These are phyloP conservation scores for Mimachlamys varia DNA, from an alignment of 2,888 invertebrate genomes.

Conservation along the genomic window DNA sequence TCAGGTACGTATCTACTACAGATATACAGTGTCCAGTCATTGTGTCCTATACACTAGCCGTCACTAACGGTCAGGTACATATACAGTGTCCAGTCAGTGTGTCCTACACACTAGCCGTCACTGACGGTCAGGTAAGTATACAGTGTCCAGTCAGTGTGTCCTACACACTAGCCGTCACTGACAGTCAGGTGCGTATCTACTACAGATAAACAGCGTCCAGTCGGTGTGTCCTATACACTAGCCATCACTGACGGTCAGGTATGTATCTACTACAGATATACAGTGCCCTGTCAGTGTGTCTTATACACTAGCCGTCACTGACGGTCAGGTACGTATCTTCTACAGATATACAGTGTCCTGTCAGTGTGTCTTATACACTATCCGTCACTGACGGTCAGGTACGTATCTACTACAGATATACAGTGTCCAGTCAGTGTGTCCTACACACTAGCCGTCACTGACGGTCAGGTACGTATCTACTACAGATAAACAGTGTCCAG, in stretches of 20 bases:
- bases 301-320: slow-evolving; percentile 83
- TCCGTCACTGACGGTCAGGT: slow-evolving; percentile 84
- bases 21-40: slow-evolving; percentile 82
- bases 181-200: slow-evolving; percentile 82
- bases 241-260: slow-evolving; percentile 84
- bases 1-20: slow-evolving; percentile 80
- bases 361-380: slow-evolving; percentile 82
- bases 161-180: slow-evolving; percentile 84
- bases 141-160: slow-evolving; percentile 82
- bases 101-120: slow-evolving; percentile 82
- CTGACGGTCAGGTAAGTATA: slow-evolving; percentile 82
- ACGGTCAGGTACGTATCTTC: slow-evolving; percentile 82
- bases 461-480: slow-evolving; percentile 82
- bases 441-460: slow-evolving; percentile 83
- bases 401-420: slow-evolving; percentile 73
- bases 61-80: slow-evolving; percentile 84
- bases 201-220: slow-evolving; percentile 74
- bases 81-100: no score
- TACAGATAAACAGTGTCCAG: not conserved
- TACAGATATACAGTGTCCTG: slow-evolving; percentile 82
- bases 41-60: slow-evolving; percentile 82
- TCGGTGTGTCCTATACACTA: slow-evolving; percentile 74
- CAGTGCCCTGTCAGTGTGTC: slow-evolving; percentile 74
- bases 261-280: slow-evolving; percentile 50
- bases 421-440: no score